These are phyloP conservation scores for Chaunax sp. DNA, from an alignment of 2,797 vertebrate genomes.

Conservation along the genomic window DNA sequence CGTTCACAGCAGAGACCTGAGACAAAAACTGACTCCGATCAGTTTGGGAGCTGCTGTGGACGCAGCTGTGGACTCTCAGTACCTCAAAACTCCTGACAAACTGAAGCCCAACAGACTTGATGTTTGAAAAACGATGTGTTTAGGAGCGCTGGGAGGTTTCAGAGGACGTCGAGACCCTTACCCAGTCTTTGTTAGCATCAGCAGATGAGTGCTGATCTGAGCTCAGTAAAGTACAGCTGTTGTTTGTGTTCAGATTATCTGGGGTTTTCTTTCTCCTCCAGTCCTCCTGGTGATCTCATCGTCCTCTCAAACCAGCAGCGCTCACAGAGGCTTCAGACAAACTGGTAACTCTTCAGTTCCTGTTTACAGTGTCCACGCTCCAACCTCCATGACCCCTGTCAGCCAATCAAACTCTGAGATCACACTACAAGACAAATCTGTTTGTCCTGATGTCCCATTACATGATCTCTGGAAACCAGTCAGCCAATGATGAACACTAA, in stretches of 20 bases:
- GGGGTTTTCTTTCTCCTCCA: neutral
- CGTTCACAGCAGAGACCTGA: conserved; percentile 29
- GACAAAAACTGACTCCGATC: neutral
- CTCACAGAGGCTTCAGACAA: conserved; percentile 34
- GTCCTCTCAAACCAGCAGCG: conserved; percentile 19
- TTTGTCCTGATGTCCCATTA: no score
- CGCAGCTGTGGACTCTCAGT: conserved; percentile 42
- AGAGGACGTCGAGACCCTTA: conserved; percentile 3
- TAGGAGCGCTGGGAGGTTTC: conserved; percentile 22
- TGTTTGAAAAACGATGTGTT: conserved; percentile 21
- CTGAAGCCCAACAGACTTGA: neutral
- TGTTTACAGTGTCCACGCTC: conserved; percentile 35
- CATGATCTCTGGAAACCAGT: no score
- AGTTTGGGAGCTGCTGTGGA: conserved; percentile 28
- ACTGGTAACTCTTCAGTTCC: conserved; percentile 62
- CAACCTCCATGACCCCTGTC: conserved; percentile 26
- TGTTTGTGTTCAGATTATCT: neutral
- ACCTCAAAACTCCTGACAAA: conserved; percentile 35
- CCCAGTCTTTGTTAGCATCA: neutral
- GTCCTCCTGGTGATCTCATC: conserved; percentile 13
- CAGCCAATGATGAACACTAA: no score
- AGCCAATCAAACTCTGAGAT: conserved; percentile 32
- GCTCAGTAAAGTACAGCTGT: neutral
- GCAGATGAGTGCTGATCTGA: neutral
- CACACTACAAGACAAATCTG: no score